Evolutionary conservation across 2,797 vertebrate genomes (phyloP).

Genomic region (Kryptolebias ocellatus): DNA sequence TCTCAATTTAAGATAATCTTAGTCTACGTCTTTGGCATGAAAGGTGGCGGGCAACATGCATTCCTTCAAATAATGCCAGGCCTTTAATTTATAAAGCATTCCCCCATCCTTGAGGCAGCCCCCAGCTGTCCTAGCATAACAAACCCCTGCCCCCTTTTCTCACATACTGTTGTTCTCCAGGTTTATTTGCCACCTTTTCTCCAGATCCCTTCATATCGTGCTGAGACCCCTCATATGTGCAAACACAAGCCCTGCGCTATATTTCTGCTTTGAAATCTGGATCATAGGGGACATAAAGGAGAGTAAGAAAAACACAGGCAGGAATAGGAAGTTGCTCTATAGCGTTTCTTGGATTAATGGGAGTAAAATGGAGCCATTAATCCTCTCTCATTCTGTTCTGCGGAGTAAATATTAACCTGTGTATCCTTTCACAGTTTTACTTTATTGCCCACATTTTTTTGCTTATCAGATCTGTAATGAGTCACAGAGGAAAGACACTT

Average conservation of each 20-base stretch:
- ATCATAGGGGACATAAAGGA: constrained; percentile 32
- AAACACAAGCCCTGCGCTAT: constrained; percentile 41
- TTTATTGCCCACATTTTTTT: constrained; percentile 67
- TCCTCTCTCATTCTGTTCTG: constrained; percentile 38
- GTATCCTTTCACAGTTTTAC: constrained; percentile 63
- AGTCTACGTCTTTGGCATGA: too few relatives aligned
- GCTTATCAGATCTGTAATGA: constrained; percentile 77
- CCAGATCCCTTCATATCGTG: constrained; percentile 48
- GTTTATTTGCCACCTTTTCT: constrained; percentile 68
- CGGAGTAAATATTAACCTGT: constrained; percentile 72
- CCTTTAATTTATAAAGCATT: too few relatives aligned
- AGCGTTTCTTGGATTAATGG: constrained; percentile 64
- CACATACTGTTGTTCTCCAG: constrained; percentile 34
- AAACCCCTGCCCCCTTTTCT: constrained; percentile 18
- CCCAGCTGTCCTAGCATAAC: constrained; percentile 33
- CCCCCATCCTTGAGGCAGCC: background rate
- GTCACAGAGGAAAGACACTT: constrained; percentile 68
- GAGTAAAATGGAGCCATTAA: constrained; percentile 57
- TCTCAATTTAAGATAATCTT: too few relatives aligned
- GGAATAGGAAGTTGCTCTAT: constrained; percentile 30
- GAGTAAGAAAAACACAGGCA: constrained; percentile 31
- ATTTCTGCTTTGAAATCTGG: constrained; percentile 39
- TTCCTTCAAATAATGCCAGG: too few relatives aligned
- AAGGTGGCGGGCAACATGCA: too few relatives aligned
- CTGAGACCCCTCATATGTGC: constrained; percentile 47